Conservation (phyloP, 2,113 vertebrate species). For the Ameiurus melas region DNA sequence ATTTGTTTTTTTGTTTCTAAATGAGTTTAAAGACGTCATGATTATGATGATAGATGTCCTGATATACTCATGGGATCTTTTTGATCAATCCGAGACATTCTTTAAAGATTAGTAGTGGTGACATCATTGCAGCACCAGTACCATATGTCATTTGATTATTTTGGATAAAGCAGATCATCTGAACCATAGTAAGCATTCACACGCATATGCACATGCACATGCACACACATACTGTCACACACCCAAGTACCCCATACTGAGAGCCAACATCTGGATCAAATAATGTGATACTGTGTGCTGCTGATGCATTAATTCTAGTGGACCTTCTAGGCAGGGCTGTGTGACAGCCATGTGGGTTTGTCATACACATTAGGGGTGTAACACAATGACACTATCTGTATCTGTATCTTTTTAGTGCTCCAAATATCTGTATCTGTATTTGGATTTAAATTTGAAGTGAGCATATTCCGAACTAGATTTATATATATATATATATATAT, state of each 20-base stretch:
- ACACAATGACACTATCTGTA: conserved; percentile 7
- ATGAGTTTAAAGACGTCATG: conserved; percentile 1
- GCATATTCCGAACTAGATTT: not conserved
- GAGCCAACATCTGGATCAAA: conserved; percentile 38
- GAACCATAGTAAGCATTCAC: conserved; percentile 9
- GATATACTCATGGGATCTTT: not conserved
- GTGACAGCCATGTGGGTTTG: not conserved
- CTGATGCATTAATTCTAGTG: conserved; percentile 29
- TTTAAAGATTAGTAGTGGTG: conserved; percentile 65
- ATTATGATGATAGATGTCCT: conserved; percentile 2
- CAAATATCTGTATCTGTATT: not conserved
- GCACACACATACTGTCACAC: not conserved
- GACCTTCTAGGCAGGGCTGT: conserved; percentile 26
- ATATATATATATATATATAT: no score
- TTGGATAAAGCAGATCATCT: conserved; percentile 38
- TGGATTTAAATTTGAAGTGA: not conserved
- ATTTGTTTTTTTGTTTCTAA: conserved; percentile 23
- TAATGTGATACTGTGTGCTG: conserved; percentile 16
- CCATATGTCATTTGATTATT: conserved; percentile 67
- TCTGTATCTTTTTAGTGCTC: not conserved
- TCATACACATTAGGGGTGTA: not conserved
- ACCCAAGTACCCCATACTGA: not conserved
- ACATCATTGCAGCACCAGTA: conserved; percentile 63
- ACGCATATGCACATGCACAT: not conserved
- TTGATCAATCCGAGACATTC: conserved; percentile 52